Base-by-base conservation (phyloP, 1,140 invertebrate genomes). In the Solen grandis region DNA sequence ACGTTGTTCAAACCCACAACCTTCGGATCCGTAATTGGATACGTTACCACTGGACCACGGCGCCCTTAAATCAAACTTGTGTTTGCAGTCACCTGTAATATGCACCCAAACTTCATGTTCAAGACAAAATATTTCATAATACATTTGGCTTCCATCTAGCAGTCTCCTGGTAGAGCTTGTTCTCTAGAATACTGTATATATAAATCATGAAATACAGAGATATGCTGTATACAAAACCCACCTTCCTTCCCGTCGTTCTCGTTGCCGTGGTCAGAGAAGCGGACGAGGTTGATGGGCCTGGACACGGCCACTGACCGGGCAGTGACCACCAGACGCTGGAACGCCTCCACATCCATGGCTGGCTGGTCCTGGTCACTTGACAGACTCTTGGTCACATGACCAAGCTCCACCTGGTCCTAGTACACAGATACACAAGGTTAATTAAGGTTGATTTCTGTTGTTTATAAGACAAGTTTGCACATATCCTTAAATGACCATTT, bases 301-400 rank as follows among this genome's bases (percentile, higher is more conserved):
- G 95, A 93, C 54, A 97, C 95, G 2, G 97, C 97, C 77, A 99
- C 96, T 59, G 96, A 95, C 55, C 97, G 94, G 0, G 97, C 96
- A 25, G 97, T 95, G 35, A 98, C 92, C 62, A 98, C 94, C 10
- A 98, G 93, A 16, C 96, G 94, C 92, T 97, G 97, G 91, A 96
- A 98, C 27, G 96, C 96, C 92, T 99, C 97, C 4, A 97, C 96
- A 92, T 99, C 97, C 69, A 98, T 94, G 83, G 96, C 94, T 73
- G 94, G 78, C 13, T 88, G 87, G 41, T 94, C 93, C 31, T 95
- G 94, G 88, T 97, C 94, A 68, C 93, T 91, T 29, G 93, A 94
- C 31, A 97, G 92, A 59, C 95, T 95, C 31, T 94, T 93, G 82
- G 96, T 93, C 5, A 97, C 96, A 86, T 93, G 96, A 55, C 94